Evolutionary conservation across 1,140 invertebrate genomes (phyloP).

Genomic region (Drosophila rufa): DNA sequence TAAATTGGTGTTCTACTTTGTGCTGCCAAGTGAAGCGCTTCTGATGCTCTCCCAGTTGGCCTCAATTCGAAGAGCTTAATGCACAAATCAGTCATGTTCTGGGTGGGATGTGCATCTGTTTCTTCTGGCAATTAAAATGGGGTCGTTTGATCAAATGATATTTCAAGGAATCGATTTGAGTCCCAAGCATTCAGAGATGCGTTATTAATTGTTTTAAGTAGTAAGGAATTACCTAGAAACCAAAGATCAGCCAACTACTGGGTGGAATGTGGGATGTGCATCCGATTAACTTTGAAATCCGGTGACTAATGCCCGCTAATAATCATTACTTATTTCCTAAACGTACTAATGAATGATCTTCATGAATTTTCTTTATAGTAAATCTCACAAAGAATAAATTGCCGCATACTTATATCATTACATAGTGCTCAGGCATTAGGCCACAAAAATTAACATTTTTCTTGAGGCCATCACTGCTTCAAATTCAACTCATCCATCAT

Average conservation of each 20-base stretch:
- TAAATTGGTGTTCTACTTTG: conserved; percentile 59
- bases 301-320: neutral
- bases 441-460: conserved; percentile 9
- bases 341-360: neutral
- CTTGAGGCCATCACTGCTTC: conserved; percentile 21
- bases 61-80: conserved; percentile 50
- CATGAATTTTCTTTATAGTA: neutral
- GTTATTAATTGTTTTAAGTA: conserved; percentile 6
- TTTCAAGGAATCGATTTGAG: conserved; percentile 6
- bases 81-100: conserved; percentile 59
- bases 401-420: conserved; percentile 3
- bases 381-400: neutral
- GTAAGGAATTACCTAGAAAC: conserved; percentile 2
- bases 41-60: conserved; percentile 23
- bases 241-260: neutral
- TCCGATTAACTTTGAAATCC: neutral
- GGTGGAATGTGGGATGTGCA: neutral
- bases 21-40: conserved; percentile 32
- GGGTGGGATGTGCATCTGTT: conserved; percentile 42
- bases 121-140: conserved; percentile 24
- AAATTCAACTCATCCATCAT: conserved; percentile 47
- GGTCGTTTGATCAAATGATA: conserved; percentile 11
- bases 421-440: conserved; percentile 11
- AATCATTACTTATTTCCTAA: neutral
- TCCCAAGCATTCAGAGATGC: neutral